A percentile compares a stretch with the other conserved stretches of the same genome.
phyloP scores from a whole-genome alignment of 2,113 vertebrate genomes.

The Phalacrocorax carbo region DNA sequence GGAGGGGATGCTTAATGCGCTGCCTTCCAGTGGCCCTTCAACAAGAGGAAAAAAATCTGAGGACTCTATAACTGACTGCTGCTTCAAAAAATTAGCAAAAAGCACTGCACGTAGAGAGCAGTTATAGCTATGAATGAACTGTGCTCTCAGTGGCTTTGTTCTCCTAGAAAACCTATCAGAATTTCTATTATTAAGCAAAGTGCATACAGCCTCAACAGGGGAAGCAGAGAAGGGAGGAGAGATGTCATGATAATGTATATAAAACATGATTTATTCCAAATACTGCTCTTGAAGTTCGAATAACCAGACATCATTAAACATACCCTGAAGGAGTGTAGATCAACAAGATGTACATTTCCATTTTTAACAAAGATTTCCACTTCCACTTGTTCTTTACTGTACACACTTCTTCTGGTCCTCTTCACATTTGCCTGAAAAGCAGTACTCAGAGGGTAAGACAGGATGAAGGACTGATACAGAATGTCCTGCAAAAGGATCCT shows the following conservation, averaged over 20 bases:
- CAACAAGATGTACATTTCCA: neutral
- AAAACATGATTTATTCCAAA: constrained; percentile 17
- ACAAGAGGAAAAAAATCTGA: neutral
- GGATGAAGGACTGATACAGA: neutral
- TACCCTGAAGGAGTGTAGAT: neutral
- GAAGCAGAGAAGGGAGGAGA: neutral
- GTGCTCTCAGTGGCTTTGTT: constrained; percentile 9
- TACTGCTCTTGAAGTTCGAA: neutral
- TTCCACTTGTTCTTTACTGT: neutral
- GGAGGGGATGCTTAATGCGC: neutral
- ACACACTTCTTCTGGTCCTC: neutral
- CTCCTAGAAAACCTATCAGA: constrained; percentile 18
- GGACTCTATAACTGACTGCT: constrained; percentile 25
- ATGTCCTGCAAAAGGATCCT: neutral
- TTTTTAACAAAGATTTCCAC: neutral
- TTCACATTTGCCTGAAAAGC: neutral
- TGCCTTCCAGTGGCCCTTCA: constrained; percentile 9
- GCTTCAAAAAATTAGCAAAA: constrained; percentile 49
- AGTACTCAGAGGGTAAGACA: neutral
- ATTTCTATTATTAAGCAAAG: constrained; percentile 18
- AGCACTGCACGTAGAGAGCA: neutral
- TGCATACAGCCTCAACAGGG: neutral
- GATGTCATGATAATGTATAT: neutral
- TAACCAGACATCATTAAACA: neutral
- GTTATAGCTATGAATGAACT: constrained; percentile 23